phyloP scores from a whole-genome alignment of 2,113 vertebrate genomes.

The Tyto alba region DNA sequence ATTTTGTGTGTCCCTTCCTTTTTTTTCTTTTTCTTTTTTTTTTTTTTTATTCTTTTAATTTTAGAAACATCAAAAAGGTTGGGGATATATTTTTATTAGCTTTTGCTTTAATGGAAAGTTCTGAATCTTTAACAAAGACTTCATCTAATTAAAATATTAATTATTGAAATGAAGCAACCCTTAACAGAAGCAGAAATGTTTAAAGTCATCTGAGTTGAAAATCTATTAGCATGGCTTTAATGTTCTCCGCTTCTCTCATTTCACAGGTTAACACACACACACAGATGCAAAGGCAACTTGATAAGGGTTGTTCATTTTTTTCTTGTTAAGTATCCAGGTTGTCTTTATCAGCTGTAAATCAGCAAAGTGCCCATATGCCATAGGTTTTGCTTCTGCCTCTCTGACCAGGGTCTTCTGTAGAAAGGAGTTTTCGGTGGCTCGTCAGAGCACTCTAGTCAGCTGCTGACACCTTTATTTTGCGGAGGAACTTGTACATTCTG shows the following conservation, averaged over 20 bases:
- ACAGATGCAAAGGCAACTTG: neutral
- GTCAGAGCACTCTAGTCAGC: neutral
- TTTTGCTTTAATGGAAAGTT: neutral
- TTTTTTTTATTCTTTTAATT: neutral
- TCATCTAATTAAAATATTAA: slow-evolving; percentile 22
- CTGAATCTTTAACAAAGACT: neutral
- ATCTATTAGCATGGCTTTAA: neutral
- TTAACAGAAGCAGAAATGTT: neutral
- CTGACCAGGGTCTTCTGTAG: neutral
- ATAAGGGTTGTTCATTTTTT: neutral
- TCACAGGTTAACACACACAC: neutral
- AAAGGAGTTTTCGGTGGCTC: neutral
- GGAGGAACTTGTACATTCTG: neutral
- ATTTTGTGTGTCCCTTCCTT: too few relatives aligned
- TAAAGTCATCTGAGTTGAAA: neutral
- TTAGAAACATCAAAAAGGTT: neutral
- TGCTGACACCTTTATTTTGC: neutral
- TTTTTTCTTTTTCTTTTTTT: neutral
- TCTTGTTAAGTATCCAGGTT: neutral
- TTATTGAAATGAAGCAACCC: neutral
- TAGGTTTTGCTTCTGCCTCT: neutral
- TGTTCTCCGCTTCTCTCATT: neutral
- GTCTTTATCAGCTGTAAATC: neutral
- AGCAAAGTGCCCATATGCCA: neutral
- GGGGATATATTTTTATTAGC: neutral